Evolutionary conservation across 2,797 vertebrate genomes (phyloP), one percentile per base, ranked within the genome.

Genomic region (Labeo calbasu): DNA sequence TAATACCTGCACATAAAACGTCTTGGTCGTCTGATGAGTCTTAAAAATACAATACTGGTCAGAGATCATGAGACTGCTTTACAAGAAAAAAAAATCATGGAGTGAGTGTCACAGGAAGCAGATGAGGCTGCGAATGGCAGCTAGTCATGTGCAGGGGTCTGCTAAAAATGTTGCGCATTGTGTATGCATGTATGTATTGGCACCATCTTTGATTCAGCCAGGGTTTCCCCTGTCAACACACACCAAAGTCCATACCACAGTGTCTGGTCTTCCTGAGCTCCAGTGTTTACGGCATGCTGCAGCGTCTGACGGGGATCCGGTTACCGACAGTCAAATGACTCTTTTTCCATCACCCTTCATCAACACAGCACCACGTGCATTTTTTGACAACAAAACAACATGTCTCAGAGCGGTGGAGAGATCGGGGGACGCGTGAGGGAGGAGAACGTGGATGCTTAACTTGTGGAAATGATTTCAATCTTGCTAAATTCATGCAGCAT

Each of bases 311-410:
- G 3, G 36, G 43, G 79, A 77, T 86, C 19, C 23, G 19, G 75
- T 89, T 89, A 84, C 84, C 77, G 11, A 21, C 53, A 77, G 81
- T 88, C 83, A 84, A 79, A 65, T 88, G 65, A 91, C 87, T 83
- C 89, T 86, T 86, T 89, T 90, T 90, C 88, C 75, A 83, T 84
- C 59, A 72, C 77, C 85, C 83, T 81, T 94, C 95, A 93, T 94
- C 78, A 94, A 93, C 91, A 88, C 72, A 90, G 85, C 87, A 81
- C 84, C 87, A 86, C 73, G 82, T 82, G 84, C 70, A 28, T 70
- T 55, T 79, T 50, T 89, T 84, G 89, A 84, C 77, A 90, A 86
- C 89, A 90, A 89, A 93, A 92, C 88, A 92, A 91, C 85, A 89
- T 63, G 78, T 57, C 11, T 25, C 4, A 9, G 83, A 82, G 87